Base-by-base conservation (phyloP, 1,140 invertebrate species). In the Drosophila pachea region DNA sequence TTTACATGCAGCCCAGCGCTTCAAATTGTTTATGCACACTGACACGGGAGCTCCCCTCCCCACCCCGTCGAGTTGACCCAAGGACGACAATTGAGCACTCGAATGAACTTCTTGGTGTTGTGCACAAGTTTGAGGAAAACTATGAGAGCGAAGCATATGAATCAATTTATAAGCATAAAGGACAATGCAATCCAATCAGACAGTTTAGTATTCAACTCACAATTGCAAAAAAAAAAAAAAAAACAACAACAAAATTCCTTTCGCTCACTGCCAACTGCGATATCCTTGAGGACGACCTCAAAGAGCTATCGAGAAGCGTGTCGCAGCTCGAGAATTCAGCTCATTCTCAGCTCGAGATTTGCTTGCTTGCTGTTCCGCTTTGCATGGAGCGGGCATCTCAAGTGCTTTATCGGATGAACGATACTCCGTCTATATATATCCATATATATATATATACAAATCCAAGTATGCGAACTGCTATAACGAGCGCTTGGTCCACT, bases 1-100 rank as follows among this genome's bases (percentile, higher is more conserved):
- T 66, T 66, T 50, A 66, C 52, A 65, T 65, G 62, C 42, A 63
- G 53, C 60, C 60, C 45, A 50, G 47, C 40, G 31, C 38, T 48
- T 59, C 22, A 64, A 55, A 55, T 67, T 68, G 36, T 48, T 68
- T 68, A 55, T 68, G 48, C 65, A 52, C 49, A 68, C 64, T 35
- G 61, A 49, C 16, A 38, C 22, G 9, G 31, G 6, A 12, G n/a
- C 32, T n/a, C 0, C n/a, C 5, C 32, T 4, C 14, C 11, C 47
- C 7, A 2, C 7, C 31, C 16, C 43, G 35, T 4, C 40, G 31
- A 31, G 16, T 42, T 54, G 40, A 36, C 40, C 40, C 54, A 32
- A 32, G 29, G 54, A 22, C 22, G 22, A 43, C 29, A 56, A 56
- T 56, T 56, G 54, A 43, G 40, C 54, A 22, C 53, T 32, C 53